Evolutionary conservation across 2,113 vertebrate genomes (phyloP), one percentile per base, ranked within the genome.

Genomic region (Tylochromis polylepis): DNA sequence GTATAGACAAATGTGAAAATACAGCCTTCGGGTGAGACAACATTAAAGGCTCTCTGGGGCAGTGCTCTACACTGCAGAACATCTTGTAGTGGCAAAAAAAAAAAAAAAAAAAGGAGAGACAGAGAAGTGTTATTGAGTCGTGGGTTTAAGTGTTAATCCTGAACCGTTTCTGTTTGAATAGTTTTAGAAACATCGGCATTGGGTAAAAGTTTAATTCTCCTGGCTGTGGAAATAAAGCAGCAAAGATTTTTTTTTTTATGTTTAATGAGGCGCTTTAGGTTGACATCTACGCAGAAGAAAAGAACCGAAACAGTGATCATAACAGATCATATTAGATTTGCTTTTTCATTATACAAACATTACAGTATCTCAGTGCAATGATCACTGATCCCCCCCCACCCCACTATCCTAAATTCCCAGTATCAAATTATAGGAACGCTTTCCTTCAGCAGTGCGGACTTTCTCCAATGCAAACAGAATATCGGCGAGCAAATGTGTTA

Each of bases 1-100:
- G 91, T 94, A 92, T 90, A 92, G 93, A 93, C 92, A 92, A 93
- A 93, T 92, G 85, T 87, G 81, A 95, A 92, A 92, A 90, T 59
- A 88, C 87, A 91, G 92, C 92, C 92, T 89, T 70, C 9, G 91
- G 93, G 85, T 89, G 80, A 94, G 84, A 86, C 88, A 91, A 62
- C 79, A 89, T 56, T 83, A 84, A 84, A 89, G 70, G 80, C 82
- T 92, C 91, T 93, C 88, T 77, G 57, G 88, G 84, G 89, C 92
- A 72, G 89, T 20, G 72, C 80, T 87, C 87, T 83, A 83, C 60
- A 57, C 86, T 24, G 70, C 36, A 85, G 62, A 92, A 79, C 57
- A 82, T 88, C 87, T 70, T 67, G n/a, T 20, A 82, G 49, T 9
- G 3, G 27, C 12, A 12, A 62, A 80, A 58, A 83, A 79, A 60